Percentiles rank a stretch among this genome's conserved stretches.
phyloP scores from a whole-genome alignment of 2,113 vertebrate species.

The Neolamprologus fasciatus region DNA sequence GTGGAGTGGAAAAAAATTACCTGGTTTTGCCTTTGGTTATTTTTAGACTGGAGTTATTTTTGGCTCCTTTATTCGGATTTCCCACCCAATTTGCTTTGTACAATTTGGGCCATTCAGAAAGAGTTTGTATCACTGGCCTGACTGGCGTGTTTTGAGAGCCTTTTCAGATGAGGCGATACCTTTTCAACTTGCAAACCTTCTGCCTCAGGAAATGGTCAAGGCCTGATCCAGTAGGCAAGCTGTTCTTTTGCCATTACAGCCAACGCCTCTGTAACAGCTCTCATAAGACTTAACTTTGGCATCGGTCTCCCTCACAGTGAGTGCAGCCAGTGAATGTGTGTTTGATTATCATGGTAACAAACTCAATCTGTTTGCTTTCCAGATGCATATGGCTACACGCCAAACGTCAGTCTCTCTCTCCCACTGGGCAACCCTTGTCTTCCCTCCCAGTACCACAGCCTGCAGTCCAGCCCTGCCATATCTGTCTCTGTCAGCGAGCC shows the following conservation, averaged over 20 bases:
- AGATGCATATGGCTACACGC: slow-evolving; percentile 87
- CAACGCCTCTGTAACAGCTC: slow-evolving; percentile 9
- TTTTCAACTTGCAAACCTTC: not conserved
- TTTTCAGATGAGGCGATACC: not conserved
- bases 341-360: slow-evolving; percentile 42
- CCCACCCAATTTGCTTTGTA: slow-evolving; percentile 34
- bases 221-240: slow-evolving; percentile 13
- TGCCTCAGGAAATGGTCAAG: not conserved
- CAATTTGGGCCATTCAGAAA: not conserved
- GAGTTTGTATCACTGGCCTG: not conserved
- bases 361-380: slow-evolving; percentile 53
- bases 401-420: slow-evolving; percentile 77
- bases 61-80: slow-evolving; percentile 16
- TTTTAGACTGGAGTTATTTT: slow-evolving; percentile 48
- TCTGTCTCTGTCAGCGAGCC: slow-evolving; percentile 78
- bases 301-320: not conserved
- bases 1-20: slow-evolving; percentile 14
- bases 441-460: slow-evolving; percentile 81
- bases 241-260: slow-evolving; percentile 1
- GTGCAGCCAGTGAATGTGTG: slow-evolving; percentile 20
- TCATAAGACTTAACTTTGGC: slow-evolving; percentile 10
- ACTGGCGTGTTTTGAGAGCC: not conserved
- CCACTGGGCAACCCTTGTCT: slow-evolving; percentile 79
- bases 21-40: slow-evolving; percentile 10
- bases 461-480: slow-evolving; percentile 80